Evolutionary conservation across 2,113 vertebrate species (phyloP), one percentile per base, ranked within the genome.

Genomic region (Lepisosteus oculatus): DNA sequence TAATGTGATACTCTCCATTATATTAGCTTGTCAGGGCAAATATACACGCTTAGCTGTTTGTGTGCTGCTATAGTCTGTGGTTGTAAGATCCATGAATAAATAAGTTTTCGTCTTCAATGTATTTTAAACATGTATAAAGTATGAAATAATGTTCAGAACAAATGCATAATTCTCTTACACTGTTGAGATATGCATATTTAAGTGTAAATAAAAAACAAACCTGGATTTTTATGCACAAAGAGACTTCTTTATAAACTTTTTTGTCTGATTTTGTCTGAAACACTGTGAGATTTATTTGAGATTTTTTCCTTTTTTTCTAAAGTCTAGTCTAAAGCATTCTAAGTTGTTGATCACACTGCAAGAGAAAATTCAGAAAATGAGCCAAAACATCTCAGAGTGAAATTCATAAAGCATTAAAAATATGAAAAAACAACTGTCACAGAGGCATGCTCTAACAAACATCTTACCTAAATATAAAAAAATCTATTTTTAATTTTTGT

Each of bases 111-210:
- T 42, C 51, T 43, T n/a, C 11, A 3, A 41, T 56, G 63, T 55
- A 14, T 66, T 66, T 65, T 66, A 17, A 17, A 72, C 41, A 66
- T 72, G 29, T 56, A 72, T 72, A 72, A 72, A 66, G 64, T 66
- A 67, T 66, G 63, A 72, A 72, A 66, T 63, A 66, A 66, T 64
- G 57, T 47, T 66, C 71, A 72, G 57, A 72, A 57, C 71, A 72
- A 72, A 72, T 72, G 65, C 56, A 66, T 61, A 59, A 59, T 72
- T 72, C 71, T 51, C 65, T 72, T 65, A n/a, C 59, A 64, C 43
- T 57, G 64, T 42, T 55, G 47, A 55, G 13, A 51, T 72, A 51
- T 67, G 55, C 55, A 61, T 61, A 67, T 67, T 61, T 67, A 67
- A 67, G 67, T 67, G 41, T 17, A 11, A 29, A 42, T 54, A 41